Conservation (phyloP, 2,113 vertebrate species). For the Oxyura jamaicensis region DNA sequence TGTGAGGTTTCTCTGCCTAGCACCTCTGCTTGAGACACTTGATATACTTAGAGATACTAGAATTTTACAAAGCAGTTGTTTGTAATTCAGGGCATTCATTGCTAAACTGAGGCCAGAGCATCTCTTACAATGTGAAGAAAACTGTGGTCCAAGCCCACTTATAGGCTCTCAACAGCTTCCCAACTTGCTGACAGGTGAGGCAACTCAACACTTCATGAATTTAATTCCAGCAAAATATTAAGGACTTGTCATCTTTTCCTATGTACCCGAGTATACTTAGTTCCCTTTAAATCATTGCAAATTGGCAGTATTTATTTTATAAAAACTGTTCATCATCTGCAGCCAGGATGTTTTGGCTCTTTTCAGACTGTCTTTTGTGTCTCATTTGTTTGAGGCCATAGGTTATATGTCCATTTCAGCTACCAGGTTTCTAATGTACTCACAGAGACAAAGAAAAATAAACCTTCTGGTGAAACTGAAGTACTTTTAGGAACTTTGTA, state of each 20-base stretch:
- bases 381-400: neutral
- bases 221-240: neutral
- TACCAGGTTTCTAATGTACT: neutral
- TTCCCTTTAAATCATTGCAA: neutral
- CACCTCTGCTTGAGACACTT: neutral
- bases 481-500: neutral
- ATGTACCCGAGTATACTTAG: neutral
- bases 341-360: neutral
- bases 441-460: neutral
- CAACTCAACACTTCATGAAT: neutral
- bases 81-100: neutral
- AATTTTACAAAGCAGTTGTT: neutral
- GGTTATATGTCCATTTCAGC: neutral
- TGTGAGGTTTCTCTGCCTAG: neutral
- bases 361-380: neutral
- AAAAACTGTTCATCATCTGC: neutral
- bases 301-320: neutral
- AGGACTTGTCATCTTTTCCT: neutral
- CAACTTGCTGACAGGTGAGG: neutral
- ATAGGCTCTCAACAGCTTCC: neutral
- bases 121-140: neutral
- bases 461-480: neutral
- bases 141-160: rapidly evolving
- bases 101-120: neutral
- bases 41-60: neutral